Evolutionary conservation across 1,140 invertebrate genomes (phyloP), one percentile per base, ranked within the genome.

Genomic region (Tetraneura akinire): DNA sequence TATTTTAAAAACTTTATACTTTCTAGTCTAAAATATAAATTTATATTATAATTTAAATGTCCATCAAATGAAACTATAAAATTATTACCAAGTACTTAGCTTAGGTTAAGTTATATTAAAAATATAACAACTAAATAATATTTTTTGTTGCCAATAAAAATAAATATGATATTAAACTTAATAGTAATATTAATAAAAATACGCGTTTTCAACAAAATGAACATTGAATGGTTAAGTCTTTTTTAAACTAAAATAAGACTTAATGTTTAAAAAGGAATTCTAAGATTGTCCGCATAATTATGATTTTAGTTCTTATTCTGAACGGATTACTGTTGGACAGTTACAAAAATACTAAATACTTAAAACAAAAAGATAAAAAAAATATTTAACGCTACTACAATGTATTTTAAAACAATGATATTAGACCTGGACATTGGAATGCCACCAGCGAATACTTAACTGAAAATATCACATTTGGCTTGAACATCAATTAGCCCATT

Each of bases 401-500:
- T 49, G 18, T 32, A 49, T 14, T 49, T 16, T 23, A 16, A 49
- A 49, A 8, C 10, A 70, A 26, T 14, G 6, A 14, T 10, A 68
- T 26, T 51, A 23, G 47, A 51, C 10, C 23, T 16, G 45, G 21
- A n/a, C 45, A 42, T 49, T 49, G 45, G 16, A 51, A 71, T 49
- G 23, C 16, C 42, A 60, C n/a, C 23, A n/a, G 0, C 45, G 2
- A 23, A 1, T 21, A 32, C 23, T 47, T 71, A 42, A n/a, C 51
- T 23, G 26, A 71, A 71, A 71, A 51, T 71, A 71, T 71, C 26
- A 23, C 26, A 29, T 71, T 71, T 71, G 47, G 23, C 68, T 51
- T 23, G 10, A 16, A 71, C 26, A 51, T 71, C 68, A 71, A 29
- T 51, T 71, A 71, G 68, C 51, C 14, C 57, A 14, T 62, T 62